Evolutionary conservation across 2,113 vertebrate genomes (phyloP).

Genomic region (Arenaria interpres): DNA sequence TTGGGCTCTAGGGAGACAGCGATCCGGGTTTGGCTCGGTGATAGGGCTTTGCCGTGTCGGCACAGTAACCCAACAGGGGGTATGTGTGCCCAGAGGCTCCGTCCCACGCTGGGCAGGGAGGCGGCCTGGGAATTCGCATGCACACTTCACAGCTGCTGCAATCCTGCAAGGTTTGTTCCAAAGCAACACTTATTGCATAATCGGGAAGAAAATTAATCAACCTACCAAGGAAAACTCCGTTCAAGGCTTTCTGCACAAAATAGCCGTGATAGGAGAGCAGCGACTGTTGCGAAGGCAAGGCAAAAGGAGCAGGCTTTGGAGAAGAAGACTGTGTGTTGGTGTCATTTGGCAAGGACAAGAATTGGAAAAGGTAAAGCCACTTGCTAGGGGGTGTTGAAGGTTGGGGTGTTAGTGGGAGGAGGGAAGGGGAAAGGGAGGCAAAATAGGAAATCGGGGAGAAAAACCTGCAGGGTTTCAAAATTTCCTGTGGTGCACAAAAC

Average conservation of each 20-base stretch:
- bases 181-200: not conserved
- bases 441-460: rapidly evolving
- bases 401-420: not conserved
- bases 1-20: not conserved
- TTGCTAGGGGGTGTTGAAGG: not conserved
- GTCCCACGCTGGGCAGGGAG: not conserved
- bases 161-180: not conserved
- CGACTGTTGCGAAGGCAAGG: not conserved
- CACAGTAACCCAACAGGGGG: rapidly evolving
- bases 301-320: not conserved
- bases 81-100: not conserved
- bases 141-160: not conserved
- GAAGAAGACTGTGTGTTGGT: not conserved
- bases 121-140: not conserved
- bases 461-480: not conserved
- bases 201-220: not conserved
- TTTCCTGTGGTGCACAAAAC: not conserved
- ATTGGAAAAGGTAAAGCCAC: not conserved
- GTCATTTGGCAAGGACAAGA: not conserved
- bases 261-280: not conserved
- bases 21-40: not conserved
- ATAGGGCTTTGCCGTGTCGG: not conserved
- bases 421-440: not conserved
- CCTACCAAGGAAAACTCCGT: not conserved
- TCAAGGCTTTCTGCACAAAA: not conserved